Evolutionary conservation across 2,888 invertebrate species (phyloP).

Genomic region (Lasioglossum vierecki): DNA sequence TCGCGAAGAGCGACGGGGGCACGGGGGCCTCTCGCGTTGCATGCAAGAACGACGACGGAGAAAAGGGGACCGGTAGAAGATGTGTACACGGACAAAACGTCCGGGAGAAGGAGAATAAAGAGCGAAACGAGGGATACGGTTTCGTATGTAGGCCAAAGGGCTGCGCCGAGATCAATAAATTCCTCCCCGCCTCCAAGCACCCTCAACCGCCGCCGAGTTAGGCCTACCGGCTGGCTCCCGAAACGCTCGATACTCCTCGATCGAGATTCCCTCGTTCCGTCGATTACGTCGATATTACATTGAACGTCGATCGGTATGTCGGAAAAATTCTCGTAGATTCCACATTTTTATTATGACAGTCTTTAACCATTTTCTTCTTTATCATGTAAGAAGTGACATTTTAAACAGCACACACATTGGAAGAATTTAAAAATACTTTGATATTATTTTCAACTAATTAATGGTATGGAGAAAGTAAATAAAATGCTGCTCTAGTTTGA

Average conservation of each 20-base stretch:
- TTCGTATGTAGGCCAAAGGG: slow-evolving; percentile 78
- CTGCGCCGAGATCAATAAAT: slow-evolving; percentile 74
- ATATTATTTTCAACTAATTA: no score
- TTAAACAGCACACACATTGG: no score
- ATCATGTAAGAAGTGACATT: not conserved
- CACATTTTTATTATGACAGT: no score
- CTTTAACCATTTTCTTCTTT: no score
- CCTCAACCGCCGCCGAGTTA: slow-evolving; percentile 41
- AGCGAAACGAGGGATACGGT: slow-evolving; percentile 54
- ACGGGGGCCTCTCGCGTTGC: slow-evolving; percentile 42
- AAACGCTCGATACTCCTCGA: slow-evolving; percentile 7
- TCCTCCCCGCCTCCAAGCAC: slow-evolving; percentile 36
- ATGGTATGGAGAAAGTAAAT: not conserved
- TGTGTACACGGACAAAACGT: slow-evolving; percentile 57
- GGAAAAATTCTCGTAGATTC: not conserved
- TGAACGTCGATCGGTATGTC: not conserved
- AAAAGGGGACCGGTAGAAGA: slow-evolving; percentile 44
- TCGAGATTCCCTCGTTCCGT: not conserved
- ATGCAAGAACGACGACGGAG: slow-evolving; percentile 53
- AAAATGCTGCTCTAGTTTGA: no score
- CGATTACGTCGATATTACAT: not conserved
- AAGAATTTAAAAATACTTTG: no score
- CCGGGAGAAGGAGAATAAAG: slow-evolving; percentile 44
- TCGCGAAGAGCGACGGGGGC: slow-evolving; percentile 33
- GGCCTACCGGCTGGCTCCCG: slow-evolving; percentile 55